A percentile compares a stretch with the other conserved stretches of the same genome.
These are phyloP conservation scores for Oxyteleia sp. DNA, from an alignment of 2,888 invertebrate genomes.

Conservation along the genomic window DNA sequence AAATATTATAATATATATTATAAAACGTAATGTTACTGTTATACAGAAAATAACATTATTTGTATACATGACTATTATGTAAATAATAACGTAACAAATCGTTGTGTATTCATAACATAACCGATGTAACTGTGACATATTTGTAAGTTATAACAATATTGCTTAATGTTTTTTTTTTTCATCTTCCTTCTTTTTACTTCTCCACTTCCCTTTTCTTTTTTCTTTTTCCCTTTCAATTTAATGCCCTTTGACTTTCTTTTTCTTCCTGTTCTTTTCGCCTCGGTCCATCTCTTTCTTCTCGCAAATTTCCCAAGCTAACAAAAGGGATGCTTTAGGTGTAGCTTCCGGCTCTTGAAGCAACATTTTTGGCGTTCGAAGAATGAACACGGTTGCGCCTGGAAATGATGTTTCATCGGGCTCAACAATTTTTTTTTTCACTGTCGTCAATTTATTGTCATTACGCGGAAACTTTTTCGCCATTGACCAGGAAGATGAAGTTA, in stretches of 20 bases:
- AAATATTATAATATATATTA: too few relatives aligned
- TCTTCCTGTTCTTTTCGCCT: constrained; percentile 58
- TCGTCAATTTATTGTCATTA: constrained; percentile 32
- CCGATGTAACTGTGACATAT: too few relatives aligned
- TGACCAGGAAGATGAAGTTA: constrained; percentile 9
- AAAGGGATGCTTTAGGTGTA: constrained; percentile 67
- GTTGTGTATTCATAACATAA: too few relatives aligned
- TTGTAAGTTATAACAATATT: too few relatives aligned
- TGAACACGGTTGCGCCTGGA: constrained; percentile 31
- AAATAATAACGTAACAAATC: too few relatives aligned
- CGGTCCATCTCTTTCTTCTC: constrained; percentile 51
- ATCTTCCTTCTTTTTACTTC: too few relatives aligned
- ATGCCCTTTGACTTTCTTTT: constrained; percentile 33
- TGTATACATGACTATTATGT: too few relatives aligned
- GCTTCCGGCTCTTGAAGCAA: constrained; percentile 65
- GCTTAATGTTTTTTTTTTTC: too few relatives aligned
- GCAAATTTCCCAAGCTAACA: constrained; percentile 73
- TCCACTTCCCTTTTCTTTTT: too few relatives aligned
- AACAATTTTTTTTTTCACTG: constrained; percentile 11
- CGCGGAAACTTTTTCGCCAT: constrained; percentile 10
- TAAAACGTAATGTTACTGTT: too few relatives aligned
- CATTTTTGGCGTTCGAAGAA: constrained; percentile 58
- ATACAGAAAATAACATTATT: too few relatives aligned
- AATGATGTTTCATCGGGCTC: constrained; percentile 41
- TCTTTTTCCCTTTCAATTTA: too few relatives aligned